These are phyloP conservation scores for Patella ulyssiponensis DNA, from an alignment of 2,888 invertebrate genomes.

Conservation along the genomic window DNA sequence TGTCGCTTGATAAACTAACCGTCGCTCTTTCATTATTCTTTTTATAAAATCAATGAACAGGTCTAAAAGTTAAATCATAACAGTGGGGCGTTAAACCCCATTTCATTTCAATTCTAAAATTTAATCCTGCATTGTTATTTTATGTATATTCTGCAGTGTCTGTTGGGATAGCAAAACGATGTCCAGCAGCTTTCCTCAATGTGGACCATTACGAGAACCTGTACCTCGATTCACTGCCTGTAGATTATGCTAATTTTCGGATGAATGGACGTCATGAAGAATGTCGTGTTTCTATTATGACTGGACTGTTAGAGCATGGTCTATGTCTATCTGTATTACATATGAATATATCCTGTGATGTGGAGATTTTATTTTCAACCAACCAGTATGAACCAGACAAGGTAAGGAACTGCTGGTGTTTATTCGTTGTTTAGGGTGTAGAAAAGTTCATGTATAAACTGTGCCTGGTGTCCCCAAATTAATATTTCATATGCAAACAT, in stretches of 20 bases:
- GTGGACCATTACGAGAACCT: neutral
- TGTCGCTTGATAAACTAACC: no score
- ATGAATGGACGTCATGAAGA: neutral
- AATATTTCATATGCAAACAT: no score
- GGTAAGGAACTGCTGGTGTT: neutral
- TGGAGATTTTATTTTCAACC: neutral
- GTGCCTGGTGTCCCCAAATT: no score
- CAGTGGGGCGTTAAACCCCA: no score
- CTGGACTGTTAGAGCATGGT: neutral
- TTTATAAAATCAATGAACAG: no score
- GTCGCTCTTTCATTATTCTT: no score
- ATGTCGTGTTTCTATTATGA: neutral
- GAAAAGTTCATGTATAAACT: no score
- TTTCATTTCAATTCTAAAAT: no score
- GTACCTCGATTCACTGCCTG: neutral
- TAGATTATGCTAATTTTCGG: neutral
- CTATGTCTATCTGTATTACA: neutral
- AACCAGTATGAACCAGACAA: neutral
- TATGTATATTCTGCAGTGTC: neutral
- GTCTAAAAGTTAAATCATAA: no score
- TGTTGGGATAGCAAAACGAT: neutral
- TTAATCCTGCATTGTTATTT: no score
- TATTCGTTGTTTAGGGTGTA: no score
- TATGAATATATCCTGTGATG: neutral
- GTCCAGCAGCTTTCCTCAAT: neutral